Percentiles rank a stretch among this genome's conserved stretches.
These are phyloP conservation scores for Cephus pygmeus DNA, from an alignment of 2,888 invertebrate genomes.

Conservation along the genomic window DNA sequence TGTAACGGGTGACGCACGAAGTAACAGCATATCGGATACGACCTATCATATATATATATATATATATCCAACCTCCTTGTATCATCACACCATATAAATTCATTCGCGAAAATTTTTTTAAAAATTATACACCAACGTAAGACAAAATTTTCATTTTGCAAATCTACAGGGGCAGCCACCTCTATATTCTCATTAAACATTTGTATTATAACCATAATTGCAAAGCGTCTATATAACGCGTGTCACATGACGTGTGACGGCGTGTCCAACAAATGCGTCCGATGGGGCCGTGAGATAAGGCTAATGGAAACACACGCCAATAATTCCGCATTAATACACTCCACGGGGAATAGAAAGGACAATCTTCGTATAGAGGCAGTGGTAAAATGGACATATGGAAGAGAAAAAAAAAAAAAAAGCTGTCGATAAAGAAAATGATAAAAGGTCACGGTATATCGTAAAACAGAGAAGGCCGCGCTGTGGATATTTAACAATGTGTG, in stretches of 20 bases:
- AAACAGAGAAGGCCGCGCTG: neutral
- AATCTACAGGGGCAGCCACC: neutral
- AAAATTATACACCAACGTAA: too few species aligned
- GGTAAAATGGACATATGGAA: neutral
- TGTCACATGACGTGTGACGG: conserved; percentile 29
- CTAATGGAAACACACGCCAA: conserved; percentile 53
- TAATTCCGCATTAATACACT: conserved; percentile 41
- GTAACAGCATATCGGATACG: neutral
- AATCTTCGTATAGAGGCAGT: neutral
- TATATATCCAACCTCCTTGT: neutral
- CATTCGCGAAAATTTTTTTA: neutral
- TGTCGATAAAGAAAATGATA: neutral
- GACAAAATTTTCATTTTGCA: neutral
- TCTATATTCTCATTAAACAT: neutral
- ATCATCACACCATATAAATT: neutral
- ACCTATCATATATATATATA: neutral
- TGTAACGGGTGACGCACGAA: neutral
- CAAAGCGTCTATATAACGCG: conserved; percentile 12
- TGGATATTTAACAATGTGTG: neutral
- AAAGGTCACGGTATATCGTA: neutral
- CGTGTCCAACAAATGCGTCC: conserved; percentile 31
- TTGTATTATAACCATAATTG: neutral
- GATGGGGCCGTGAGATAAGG: conserved; percentile 37
- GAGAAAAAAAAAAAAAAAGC: neutral
- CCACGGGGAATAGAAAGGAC: neutral